Conservation (phyloP, 1,140 invertebrate species). For the Drosophila novamexicana region DNA sequence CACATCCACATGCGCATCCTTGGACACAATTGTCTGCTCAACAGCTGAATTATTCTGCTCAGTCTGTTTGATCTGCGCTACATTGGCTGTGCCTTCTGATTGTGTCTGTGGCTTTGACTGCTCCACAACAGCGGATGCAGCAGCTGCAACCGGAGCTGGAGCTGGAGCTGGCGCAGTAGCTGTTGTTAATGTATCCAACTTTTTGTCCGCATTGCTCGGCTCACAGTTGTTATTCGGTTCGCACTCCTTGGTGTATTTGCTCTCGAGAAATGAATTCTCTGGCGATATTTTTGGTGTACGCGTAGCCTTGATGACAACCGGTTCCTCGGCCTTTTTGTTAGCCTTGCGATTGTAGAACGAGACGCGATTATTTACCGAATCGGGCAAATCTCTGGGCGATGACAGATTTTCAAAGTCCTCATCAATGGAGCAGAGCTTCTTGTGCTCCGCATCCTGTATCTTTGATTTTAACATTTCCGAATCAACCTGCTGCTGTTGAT, state of each 20-base stretch:
- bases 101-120: background rate
- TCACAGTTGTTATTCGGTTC: constrained; percentile 78
- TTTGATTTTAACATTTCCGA: constrained; percentile 80
- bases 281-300: constrained; percentile 82
- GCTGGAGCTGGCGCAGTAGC: background rate
- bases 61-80: constrained; percentile 21
- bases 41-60: constrained; percentile 15
- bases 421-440: constrained; percentile 78
- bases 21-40: constrained; percentile 20
- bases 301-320: constrained; percentile 79
- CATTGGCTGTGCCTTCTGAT: constrained; percentile 5
- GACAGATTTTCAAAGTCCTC: constrained; percentile 79
- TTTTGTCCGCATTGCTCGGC: constrained; percentile 26
- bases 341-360: constrained; percentile 65
- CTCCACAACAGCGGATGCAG: background rate
- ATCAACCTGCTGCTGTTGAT: constrained; percentile 72
- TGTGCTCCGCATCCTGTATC: constrained; percentile 78
- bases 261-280: constrained; percentile 82
- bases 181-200: constrained; percentile 13
- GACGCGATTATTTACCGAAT: constrained; percentile 68
- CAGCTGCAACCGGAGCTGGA: background rate
- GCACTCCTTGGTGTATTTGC: constrained; percentile 69
- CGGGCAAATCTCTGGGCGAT: constrained; percentile 76
- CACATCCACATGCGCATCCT: constrained; percentile 12
- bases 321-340: constrained; percentile 64